Base-by-base conservation (phyloP, 2,113 vertebrate species). In the Channa argus region DNA sequence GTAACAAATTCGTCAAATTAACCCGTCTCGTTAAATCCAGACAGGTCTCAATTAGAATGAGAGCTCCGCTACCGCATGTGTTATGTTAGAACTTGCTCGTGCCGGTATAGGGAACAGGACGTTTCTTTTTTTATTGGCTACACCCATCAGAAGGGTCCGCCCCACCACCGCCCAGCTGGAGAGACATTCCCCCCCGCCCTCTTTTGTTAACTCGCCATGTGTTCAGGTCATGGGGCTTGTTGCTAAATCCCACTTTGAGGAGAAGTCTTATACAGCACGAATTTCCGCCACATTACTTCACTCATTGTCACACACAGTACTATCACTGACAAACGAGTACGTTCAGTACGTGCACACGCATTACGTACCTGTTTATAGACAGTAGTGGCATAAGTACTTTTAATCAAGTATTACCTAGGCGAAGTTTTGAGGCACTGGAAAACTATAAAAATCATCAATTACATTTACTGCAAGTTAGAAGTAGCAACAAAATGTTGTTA, bases 1-100 rank as follows among this genome's bases (percentile, higher is more conserved):
- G 0, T 14, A 51, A 24, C 9, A 6, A 3, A 12, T 41, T 49
- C 2, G 5, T 24, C 1, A 15, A 49, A 49, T 39, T 63, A 80
- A 15, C 34, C 2, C 39, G 63, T n/a, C 1, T 63, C 39, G 34
- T 36, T 7, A 5, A 7, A 37, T 44, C 61, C 39, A 62, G 41
- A 65, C 39, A 5, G 45, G 68, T 71, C 67, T 76, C 11, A 1
- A 61, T 84, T 81, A 88, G 74, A 85, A 89, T 88, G 75, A 56
- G 41, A 5, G 9, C 36, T 5, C 10, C 24, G 9, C 51, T n/a
- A 34, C 54, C 55, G 60, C 79, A 49, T 84, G 71, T 51, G 54
- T 24, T 1, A 24, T 24, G 24, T 24, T 24, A 13, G 39, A 79
- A 83, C 44, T 79, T 10, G 65, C 13, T 79, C 34, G 10, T 56